phyloP scores from a whole-genome alignment of 2,797 vertebrate species.

The Lutra lutra region DNA sequence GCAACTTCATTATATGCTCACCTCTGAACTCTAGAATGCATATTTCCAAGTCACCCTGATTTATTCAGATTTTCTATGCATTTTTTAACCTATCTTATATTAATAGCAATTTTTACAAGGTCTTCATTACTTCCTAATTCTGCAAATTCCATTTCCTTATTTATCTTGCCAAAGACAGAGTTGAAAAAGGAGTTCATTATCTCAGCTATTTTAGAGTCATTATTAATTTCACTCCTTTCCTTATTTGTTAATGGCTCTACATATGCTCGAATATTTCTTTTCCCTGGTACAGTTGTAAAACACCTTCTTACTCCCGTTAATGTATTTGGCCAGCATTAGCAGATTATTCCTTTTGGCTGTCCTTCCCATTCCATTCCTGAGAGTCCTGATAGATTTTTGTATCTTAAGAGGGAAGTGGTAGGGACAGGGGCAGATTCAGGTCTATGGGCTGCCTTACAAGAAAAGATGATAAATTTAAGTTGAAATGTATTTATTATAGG shows the following conservation, averaged over 20 bases:
- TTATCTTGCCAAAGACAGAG: constrained; percentile 80
- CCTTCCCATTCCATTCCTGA: not conserved
- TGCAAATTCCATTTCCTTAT: constrained; percentile 80
- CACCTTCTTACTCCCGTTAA: constrained; percentile 61
- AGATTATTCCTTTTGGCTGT: constrained; percentile 61
- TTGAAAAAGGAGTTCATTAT: constrained; percentile 82
- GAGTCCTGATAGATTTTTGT: constrained; percentile 28
- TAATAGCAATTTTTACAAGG: constrained; percentile 78
- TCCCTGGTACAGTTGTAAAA: constrained; percentile 72
- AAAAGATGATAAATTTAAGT: constrained; percentile 13
- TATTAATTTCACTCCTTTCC: constrained; percentile 74
- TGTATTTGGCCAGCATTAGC: constrained; percentile 50
- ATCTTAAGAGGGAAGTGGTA: not conserved
- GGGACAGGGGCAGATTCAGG: not conserved
- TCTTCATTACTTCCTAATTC: constrained; percentile 82
- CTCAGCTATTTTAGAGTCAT: constrained; percentile 82
- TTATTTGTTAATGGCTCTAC: constrained; percentile 80
- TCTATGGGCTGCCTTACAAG: not conserved
- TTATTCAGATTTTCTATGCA: constrained; percentile 66
- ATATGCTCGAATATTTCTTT: constrained; percentile 74
- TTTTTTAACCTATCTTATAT: constrained; percentile 60
- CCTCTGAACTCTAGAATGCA: constrained; percentile 31
- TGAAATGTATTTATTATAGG: not conserved
- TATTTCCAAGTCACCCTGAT: constrained; percentile 63
- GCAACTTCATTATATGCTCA: constrained; percentile 58